Evolutionary conservation across 2,888 invertebrate species (phyloP), one percentile per base, ranked within the genome.

Genomic region (Oscheius sp.): DNA sequence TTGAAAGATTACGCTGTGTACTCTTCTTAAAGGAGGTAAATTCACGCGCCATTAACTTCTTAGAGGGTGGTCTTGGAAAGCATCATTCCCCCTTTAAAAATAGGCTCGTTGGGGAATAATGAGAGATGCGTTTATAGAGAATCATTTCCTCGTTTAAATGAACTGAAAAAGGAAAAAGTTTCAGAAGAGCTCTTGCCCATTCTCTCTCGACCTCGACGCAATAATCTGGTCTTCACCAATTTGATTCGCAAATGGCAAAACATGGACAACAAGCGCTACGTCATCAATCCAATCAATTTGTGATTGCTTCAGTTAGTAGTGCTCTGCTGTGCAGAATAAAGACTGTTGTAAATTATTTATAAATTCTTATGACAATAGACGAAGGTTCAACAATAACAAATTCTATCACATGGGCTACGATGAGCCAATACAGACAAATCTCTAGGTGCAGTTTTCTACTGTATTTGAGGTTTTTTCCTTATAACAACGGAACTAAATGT

Each of bases 191-290:
- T 64, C 20, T 6, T 61, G 42, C 64, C 64, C 4, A 46, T 52
- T 23, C 34, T 64, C 10, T 48, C 42, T 17, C 58, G 68, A 4
- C 58, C 34, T 23, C 46, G 68, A 20, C 68, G 68, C 10, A 68
- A 68, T 31, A 68, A 68, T 61, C 23, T 61, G 10, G 46, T 68
- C 31, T 68, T 61, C 68, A 68, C 68, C 23, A 68, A 68, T n/a
- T 37, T 68, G 8, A 50, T 42, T 37, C 68, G 68, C 17, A 46
- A 68, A 37, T 65, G 65, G 65, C 50, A 45, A 29, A 61, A 61
- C 27, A 25, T 45, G 45, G 45, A 61, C 29, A 61, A 61, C 20
- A 61, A 61, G 31, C 61, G 61, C 15, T 61, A 45, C 45, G 61
- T 61, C 61, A 61, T 61, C 45, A 42, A 20, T 31, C 61, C 61